Evolutionary conservation across 2,113 vertebrate genomes (phyloP), one percentile per base, ranked within the genome.

Genomic region (Mastomys natalensis): DNA sequence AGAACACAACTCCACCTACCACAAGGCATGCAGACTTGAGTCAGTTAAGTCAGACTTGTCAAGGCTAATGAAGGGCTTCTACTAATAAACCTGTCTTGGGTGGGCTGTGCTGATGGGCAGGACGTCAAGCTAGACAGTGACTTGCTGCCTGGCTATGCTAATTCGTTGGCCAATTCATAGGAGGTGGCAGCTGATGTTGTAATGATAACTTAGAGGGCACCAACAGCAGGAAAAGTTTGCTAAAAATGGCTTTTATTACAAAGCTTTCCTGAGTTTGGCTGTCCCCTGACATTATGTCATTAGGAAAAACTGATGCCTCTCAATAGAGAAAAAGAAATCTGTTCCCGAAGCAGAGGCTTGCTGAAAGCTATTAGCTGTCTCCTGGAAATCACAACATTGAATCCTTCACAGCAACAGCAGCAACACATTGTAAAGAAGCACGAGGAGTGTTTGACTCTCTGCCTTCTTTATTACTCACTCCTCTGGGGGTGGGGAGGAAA

Each of bases 231-330:
- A 76, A 95, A 90, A 88, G 64, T 95, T 95, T 93, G 96, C 97
- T 97, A 97, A 96, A 98, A 97, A 97, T 96, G 94, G 92, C 78
- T 97, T 97, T 98, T 95, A 98, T 97, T 97, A 96, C 81, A 34
- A 95, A 92, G 95, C 86, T 97, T 97, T 93, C 94, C 95, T 93
- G 95, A 90, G 64, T 93, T 93, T 95, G 98, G 96, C 92, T 92
- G 64, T 84, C 95, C 40, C 68, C 92, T 78, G 94, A 95, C 95
- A 98, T 98, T 97, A 98, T 98, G 98, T 98, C 97, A 98, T 97
- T 97, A 98, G 97, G 98, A 98, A 98, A 98, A 97, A 97, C 92
- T 97, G 97, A 95, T 97, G 97, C 74, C 89, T 97, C 89, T 97
- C 97, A 95, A 88, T 17, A 95, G 97, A 95, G 89, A 87, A 94